Conservation (phyloP, 1,140 invertebrate species). For the Leptinotarsa texana region DNA sequence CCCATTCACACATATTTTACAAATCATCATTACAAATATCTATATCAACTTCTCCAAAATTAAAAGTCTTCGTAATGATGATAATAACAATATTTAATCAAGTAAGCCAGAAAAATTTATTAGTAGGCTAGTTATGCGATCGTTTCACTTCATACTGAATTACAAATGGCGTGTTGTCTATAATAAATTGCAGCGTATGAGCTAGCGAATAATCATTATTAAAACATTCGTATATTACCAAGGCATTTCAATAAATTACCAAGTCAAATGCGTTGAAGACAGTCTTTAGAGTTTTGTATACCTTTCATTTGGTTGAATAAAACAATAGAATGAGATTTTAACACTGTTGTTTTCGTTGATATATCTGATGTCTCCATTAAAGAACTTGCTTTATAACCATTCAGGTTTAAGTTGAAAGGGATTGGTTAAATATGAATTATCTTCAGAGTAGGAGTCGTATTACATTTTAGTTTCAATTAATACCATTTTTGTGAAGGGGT, state of each 20-base stretch:
- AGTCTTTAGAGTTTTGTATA: not conserved
- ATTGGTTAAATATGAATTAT: not conserved
- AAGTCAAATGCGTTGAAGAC: constrained; percentile 10
- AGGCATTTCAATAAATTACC: constrained; percentile 20
- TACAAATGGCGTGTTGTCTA: constrained; percentile 7
- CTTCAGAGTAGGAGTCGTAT: no score
- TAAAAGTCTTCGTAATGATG: not conserved
- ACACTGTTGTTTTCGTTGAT: not conserved
- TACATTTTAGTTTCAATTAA: no score
- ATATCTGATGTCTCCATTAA: not conserved
- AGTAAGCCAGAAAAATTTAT: not conserved
- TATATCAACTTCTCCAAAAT: not conserved
- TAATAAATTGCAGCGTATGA: constrained; percentile 13
- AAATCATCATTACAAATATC: not conserved
- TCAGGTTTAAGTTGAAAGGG: not conserved
- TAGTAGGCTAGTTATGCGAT: not conserved
- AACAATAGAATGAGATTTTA: not conserved
- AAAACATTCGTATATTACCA: constrained; percentile 21
- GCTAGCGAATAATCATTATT: constrained; percentile 9
- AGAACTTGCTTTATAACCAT: not conserved
- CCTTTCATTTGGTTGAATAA: not conserved
- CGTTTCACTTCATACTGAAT: not conserved
- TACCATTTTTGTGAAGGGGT: no score
- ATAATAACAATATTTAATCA: not conserved
- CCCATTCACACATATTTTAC: not conserved